Conservation (phyloP, 2,113 vertebrate species). For the Xyliphius kryptos region DNA sequence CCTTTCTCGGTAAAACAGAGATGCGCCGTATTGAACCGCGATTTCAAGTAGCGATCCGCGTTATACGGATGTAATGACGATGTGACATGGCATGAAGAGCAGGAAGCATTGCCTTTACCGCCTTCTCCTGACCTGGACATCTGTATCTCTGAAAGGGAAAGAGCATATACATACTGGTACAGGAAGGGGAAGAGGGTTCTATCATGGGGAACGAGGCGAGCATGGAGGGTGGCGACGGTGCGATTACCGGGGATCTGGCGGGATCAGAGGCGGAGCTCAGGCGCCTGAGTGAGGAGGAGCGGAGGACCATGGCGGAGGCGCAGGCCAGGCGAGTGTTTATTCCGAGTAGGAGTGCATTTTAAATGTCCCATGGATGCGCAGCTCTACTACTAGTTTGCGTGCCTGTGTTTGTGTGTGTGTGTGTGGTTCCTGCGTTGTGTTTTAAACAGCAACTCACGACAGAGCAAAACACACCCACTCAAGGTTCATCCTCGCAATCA, state of each 20-base stretch:
- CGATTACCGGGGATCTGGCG: conserved; percentile 68
- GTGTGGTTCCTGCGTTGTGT: conserved; percentile 30
- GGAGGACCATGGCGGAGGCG: conserved; percentile 90
- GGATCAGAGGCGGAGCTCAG: conserved; percentile 80
- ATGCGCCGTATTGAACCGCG: too few species aligned
- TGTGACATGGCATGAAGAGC: too few species aligned
- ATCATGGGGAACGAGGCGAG: conserved; percentile 97
- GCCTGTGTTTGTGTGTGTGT: conserved; percentile 18
- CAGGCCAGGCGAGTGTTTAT: conserved; percentile 81
- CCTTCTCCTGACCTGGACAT: too few species aligned
- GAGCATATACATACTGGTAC: conserved; percentile 18
- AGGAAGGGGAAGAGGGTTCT: conserved; percentile 51
- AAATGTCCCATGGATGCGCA: conserved; percentile 16
- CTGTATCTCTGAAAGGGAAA: too few species aligned
- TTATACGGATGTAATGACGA: too few species aligned
- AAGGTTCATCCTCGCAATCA: conserved; percentile 10
- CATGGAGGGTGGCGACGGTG: conserved; percentile 82
- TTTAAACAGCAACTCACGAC: conserved; percentile 42
- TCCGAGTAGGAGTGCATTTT: too few species aligned
- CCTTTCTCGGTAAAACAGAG: too few species aligned
- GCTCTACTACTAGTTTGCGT: conserved; percentile 10
- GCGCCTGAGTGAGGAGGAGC: conserved; percentile 86
- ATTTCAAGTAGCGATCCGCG: too few species aligned
- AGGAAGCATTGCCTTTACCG: too few species aligned
- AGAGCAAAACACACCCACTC: conserved; percentile 52